These are phyloP conservation scores for Melanotaenia maccullochi DNA, from an alignment of 2,797 vertebrate species.

Conservation along the genomic window DNA sequence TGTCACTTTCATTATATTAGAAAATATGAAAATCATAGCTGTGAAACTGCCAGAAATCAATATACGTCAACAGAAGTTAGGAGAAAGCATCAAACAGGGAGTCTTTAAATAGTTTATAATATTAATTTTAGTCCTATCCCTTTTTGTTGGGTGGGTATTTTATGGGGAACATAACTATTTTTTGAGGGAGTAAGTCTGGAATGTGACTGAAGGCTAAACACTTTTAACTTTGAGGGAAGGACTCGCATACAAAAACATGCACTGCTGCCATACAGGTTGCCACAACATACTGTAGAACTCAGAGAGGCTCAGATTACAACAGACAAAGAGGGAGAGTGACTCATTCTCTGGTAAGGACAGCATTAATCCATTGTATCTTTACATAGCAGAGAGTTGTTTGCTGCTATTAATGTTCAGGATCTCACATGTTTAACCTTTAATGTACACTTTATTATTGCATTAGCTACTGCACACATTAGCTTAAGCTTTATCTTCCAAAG, in stretches of 20 bases:
- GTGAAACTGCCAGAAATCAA: neutral
- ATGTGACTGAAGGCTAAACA: neutral
- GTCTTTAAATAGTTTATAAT: neutral
- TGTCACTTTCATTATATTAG: neutral
- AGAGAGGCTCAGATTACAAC: conserved; percentile 17
- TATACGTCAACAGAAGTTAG: neutral
- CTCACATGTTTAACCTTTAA: neutral
- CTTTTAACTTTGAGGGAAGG: conserved; percentile 1
- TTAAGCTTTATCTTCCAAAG: neutral
- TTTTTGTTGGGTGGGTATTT: neutral
- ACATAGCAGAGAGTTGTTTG: conserved; percentile 10
- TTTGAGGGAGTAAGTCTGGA: neutral
- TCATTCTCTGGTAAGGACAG: conserved; percentile 24
- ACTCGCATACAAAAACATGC: conserved; percentile 10
- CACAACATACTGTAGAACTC: conserved; percentile 21
- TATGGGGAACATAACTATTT: neutral
- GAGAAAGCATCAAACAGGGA: neutral
- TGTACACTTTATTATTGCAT: neutral
- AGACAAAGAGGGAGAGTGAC: conserved; percentile 33
- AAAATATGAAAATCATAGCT: conserved; percentile 1
- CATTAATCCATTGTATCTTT: conserved; percentile 27
- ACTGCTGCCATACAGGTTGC: neutral
- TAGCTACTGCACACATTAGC: neutral
- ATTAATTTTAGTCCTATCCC: neutral
- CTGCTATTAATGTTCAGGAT: conserved; percentile 5